Conservation (phyloP, 2,113 vertebrate species). For the Xerus inauris region DNA sequence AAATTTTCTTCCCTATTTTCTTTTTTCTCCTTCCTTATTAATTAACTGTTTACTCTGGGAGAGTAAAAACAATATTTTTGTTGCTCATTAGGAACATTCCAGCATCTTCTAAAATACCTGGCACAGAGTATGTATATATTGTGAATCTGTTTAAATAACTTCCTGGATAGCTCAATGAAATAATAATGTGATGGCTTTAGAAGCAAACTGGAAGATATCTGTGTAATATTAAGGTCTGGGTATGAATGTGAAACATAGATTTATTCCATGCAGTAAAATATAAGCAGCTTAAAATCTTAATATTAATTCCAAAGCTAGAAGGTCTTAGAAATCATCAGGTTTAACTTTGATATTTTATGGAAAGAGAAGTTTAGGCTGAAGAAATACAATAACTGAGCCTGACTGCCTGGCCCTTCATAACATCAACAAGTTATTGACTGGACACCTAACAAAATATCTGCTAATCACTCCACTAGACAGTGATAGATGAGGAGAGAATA, state of each 20-base stretch:
- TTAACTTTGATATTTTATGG: constrained; percentile 8
- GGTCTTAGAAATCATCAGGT: constrained; percentile 5
- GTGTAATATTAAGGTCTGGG: background rate
- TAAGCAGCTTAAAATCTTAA: constrained; percentile 15
- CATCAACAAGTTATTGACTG: background rate
- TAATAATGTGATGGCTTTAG: constrained; percentile 11
- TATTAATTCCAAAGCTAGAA: background rate
- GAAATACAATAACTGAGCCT: background rate
- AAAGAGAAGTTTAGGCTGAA: background rate
- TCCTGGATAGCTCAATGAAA: background rate
- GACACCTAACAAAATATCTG: background rate
- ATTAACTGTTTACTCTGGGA: background rate
- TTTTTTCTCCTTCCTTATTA: background rate
- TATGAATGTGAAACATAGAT: background rate
- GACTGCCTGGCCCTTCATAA: background rate
- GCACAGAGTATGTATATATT: background rate
- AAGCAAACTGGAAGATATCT: background rate
- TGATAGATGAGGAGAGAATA: background rate
- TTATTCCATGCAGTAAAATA: constrained; percentile 27
- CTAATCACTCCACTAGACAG: background rate
- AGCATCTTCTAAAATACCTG: constrained; percentile 1
- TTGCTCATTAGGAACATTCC: background rate
- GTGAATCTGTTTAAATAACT: background rate
- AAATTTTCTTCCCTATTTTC: background rate
- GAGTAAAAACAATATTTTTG: background rate